These are phyloP conservation scores for Alcis repandata DNA, from an alignment of 2,888 invertebrate species.

Conservation along the genomic window DNA sequence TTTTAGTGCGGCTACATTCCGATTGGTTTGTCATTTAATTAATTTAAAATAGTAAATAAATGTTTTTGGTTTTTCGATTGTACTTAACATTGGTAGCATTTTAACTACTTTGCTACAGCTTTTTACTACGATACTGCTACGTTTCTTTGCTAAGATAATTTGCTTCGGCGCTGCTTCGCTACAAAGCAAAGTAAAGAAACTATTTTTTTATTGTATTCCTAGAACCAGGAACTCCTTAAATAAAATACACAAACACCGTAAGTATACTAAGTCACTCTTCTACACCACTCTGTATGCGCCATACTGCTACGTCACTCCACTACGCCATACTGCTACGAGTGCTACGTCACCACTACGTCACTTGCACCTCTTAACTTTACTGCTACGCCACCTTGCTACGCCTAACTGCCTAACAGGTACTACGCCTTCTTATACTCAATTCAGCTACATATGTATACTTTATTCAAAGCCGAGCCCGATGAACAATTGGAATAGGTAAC, in stretches of 20 bases:
- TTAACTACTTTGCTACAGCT: background rate
- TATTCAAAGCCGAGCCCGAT: too few relatives aligned
- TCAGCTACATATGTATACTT: too few relatives aligned
- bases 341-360: too few relatives aligned
- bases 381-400: too few relatives aligned
- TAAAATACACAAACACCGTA: background rate
- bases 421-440: too few relatives aligned
- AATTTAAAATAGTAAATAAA: background rate
- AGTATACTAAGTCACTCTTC: too few relatives aligned
- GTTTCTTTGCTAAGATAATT: background rate
- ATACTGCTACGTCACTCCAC: too few relatives aligned
- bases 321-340: too few relatives aligned
- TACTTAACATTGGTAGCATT: background rate
- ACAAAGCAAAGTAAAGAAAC: background rate
- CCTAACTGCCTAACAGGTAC: too few relatives aligned
- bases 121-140: background rate
- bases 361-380: too few relatives aligned
- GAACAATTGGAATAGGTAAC: too few relatives aligned
- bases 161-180: background rate
- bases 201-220: background rate
- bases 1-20: constrained; percentile 13
- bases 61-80: background rate
- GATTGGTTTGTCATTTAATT: constrained; percentile 6
- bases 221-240: background rate
- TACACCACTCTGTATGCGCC: too few relatives aligned